phyloP scores from a whole-genome alignment of 2,797 vertebrate genomes.

The Notamacropus eugenii region DNA sequence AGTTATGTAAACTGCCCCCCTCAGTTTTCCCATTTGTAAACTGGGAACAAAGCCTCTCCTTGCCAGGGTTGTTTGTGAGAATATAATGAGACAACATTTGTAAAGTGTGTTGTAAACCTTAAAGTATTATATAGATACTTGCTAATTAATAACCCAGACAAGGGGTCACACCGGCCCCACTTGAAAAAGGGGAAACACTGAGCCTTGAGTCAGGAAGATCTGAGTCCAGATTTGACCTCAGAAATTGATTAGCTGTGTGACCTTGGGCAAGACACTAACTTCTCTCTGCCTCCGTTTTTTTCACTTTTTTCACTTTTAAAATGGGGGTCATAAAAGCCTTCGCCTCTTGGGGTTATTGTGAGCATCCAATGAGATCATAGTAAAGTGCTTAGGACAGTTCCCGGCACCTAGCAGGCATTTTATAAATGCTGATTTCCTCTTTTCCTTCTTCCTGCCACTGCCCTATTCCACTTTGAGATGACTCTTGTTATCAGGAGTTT shows the following conservation, averaged over 20 bases:
- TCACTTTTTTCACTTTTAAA: background rate
- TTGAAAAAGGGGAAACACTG: background rate
- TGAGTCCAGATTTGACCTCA: background rate
- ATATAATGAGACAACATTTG: background rate
- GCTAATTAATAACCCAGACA: background rate
- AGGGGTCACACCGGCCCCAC: background rate
- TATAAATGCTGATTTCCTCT: no score
- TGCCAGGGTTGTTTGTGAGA: background rate
- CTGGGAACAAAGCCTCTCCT: background rate
- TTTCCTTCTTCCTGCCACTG: no score
- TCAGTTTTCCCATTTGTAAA: background rate
- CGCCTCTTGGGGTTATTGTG: background rate
- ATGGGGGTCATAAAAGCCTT: background rate
- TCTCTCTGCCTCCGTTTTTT: background rate
- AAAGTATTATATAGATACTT: background rate
- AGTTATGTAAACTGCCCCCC: background rate
- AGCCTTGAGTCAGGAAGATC: background rate
- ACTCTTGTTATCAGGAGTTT: no score
- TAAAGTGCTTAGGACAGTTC: no score
- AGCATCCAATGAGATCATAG: no score
- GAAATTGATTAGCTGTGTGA: background rate
- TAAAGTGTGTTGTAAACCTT: background rate
- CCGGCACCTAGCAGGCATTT: no score
- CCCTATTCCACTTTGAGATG: no score
- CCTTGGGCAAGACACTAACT: background rate